Evolutionary conservation across 2,888 invertebrate genomes (phyloP).

Genomic region (Drosophila setosimentum): DNA sequence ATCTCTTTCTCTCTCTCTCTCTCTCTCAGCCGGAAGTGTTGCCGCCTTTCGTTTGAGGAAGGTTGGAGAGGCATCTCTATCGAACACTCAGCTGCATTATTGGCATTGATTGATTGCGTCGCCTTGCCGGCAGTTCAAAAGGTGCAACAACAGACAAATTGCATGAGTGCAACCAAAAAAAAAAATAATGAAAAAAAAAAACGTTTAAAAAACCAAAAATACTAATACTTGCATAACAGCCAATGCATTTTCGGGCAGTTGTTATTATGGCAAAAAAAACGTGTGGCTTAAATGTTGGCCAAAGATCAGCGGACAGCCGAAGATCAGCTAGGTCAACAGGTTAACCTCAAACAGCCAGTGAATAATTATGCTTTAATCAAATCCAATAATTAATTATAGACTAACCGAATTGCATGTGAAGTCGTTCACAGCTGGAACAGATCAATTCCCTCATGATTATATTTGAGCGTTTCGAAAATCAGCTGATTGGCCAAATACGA

Average conservation of each 20-base stretch:
- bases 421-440: not conserved
- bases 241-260: conserved; percentile 41
- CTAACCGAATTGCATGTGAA: not conserved
- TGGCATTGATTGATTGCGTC: conserved; percentile 60
- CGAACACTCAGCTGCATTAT: conserved; percentile 36
- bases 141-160: conserved; percentile 61
- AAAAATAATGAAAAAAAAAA: not conserved
- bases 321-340: conserved; percentile 18
- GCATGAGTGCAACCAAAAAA: conserved; percentile 13
- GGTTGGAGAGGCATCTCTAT: conserved; percentile 36
- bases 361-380: conserved; percentile 2
- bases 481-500: not conserved
- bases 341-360: not conserved
- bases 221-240: conserved; percentile 12
- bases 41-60: not conserved
- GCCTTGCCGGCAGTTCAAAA: conserved; percentile 51
- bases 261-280: conserved; percentile 33
- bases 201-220: not conserved
- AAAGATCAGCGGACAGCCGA: conserved; percentile 23
- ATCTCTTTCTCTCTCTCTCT: not conserved
- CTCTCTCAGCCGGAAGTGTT: conserved; percentile 38
- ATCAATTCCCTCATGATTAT: not conserved
- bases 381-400: conserved; percentile 1
- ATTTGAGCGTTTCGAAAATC: not conserved
- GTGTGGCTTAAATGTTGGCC: conserved; percentile 38